A percentile compares a stretch with the other conserved stretches of the same genome.
Evolutionary conservation across 2,113 vertebrate genomes (phyloP).

Genomic region (Picathartes gymnocephalus): DNA sequence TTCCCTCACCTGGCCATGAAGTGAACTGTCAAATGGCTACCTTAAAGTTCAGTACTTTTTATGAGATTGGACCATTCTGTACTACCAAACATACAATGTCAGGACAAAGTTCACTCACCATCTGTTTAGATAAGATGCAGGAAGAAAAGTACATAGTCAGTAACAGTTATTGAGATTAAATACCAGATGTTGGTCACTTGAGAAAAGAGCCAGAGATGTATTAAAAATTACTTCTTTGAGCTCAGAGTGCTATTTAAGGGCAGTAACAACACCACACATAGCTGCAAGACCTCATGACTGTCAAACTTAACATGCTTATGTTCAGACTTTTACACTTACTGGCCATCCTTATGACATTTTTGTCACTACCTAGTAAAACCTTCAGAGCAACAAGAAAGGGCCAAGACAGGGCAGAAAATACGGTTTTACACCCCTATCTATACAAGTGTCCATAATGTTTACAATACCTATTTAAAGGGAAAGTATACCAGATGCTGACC

Average conservation of each 20-base stretch:
- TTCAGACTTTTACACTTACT: neutral
- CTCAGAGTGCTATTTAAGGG: neutral
- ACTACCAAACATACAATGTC: conserved; percentile 52
- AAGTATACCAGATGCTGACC: neutral
- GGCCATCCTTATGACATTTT: neutral
- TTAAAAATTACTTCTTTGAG: neutral
- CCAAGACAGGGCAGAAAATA: neutral
- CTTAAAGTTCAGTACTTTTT: conserved; percentile 67
- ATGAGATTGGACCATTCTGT: conserved; percentile 73
- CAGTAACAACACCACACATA: neutral
- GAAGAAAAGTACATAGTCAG: conserved; percentile 66
- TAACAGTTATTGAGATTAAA: conserved; percentile 51
- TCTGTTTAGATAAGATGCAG: conserved; percentile 81
- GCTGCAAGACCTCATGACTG: neutral
- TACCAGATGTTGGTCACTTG: neutral
- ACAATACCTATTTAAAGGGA: neutral
- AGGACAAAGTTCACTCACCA: conserved; percentile 81
- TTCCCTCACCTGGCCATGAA: conserved; percentile 7
- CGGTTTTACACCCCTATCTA: neutral
- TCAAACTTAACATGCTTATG: neutral
- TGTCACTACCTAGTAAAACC: neutral
- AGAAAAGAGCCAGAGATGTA: neutral
- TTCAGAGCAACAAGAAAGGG: neutral
- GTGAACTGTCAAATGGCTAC: conserved; percentile 12
- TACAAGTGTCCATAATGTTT: neutral